Evolutionary conservation across 1,140 invertebrate genomes (phyloP).

Genomic region (Diprion similis): DNA sequence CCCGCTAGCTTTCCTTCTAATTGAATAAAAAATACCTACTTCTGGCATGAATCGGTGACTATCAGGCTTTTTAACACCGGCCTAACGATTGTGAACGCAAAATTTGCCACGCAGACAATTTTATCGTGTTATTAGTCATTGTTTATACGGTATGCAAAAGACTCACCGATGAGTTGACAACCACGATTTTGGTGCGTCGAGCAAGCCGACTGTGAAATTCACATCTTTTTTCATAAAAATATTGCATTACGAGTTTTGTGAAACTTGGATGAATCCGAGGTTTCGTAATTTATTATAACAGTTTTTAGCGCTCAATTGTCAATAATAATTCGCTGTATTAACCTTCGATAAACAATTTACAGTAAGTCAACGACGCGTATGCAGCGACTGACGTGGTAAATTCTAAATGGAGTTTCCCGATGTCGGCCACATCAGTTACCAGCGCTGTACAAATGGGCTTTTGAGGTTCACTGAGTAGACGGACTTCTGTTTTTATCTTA

Average conservation of each 20-base stretch:
- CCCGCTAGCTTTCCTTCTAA: not conserved
- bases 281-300: not conserved
- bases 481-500: not conserved
- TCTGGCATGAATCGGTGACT: too few relatives aligned
- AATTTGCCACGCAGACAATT: too few relatives aligned
- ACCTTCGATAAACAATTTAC: not conserved
- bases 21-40: too few relatives aligned
- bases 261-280: too few relatives aligned
- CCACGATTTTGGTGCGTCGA: not conserved
- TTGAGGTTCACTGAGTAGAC: constrained; percentile 22
- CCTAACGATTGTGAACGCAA: too few relatives aligned
- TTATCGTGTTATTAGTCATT: too few relatives aligned
- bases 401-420: constrained; percentile 2
- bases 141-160: too few relatives aligned
- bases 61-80: too few relatives aligned
- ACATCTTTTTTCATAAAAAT: not conserved
- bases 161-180: not conserved
- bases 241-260: not conserved
- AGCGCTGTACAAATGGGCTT: constrained; percentile 27
- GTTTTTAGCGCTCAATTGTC: not conserved
- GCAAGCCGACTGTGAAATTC: not conserved
- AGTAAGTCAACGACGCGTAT: constrained; percentile 1
- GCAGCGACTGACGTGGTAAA: constrained; percentile 13
- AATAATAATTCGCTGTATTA: not conserved
- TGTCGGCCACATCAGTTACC: not conserved